A percentile compares a stretch with the other conserved stretches of the same genome.
Conservation (phyloP, 2,113 vertebrate species). For the Bubalus kerabau region DNA sequence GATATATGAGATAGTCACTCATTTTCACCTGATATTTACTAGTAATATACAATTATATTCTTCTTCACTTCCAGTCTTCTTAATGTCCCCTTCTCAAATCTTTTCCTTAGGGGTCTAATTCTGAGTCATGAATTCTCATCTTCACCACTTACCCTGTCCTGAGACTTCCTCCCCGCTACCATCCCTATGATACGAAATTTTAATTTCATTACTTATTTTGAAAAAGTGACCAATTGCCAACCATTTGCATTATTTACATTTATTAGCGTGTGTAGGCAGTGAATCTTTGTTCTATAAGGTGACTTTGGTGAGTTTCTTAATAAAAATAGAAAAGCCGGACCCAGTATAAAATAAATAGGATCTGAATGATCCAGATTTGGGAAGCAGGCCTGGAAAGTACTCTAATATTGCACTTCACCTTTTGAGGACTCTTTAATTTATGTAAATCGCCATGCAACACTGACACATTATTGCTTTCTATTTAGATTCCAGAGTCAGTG, state of each 20-base stretch:
- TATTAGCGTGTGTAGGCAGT: neutral
- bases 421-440: conserved; percentile 61
- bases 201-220: neutral
- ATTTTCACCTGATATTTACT: neutral
- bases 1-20: neutral
- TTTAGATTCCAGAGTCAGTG: conserved; percentile 85
- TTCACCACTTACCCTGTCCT: neutral
- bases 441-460: conserved; percentile 65
- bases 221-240: neutral
- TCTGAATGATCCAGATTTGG: neutral
- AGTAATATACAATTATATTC: neutral
- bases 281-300: neutral
- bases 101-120: neutral
- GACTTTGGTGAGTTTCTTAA: neutral
- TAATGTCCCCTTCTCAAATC: neutral
- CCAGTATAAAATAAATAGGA: conserved; percentile 37
- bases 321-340: neutral
- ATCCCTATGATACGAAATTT: neutral
- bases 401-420: conserved; percentile 34
- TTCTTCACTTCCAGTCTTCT: neutral
- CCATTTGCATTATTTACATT: neutral
- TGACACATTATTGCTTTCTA: conserved; percentile 80
- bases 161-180: neutral
- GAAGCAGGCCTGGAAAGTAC: conserved; percentile 3
- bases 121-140: conserved; percentile 9